Percentiles rank a stretch among this genome's conserved stretches.
phyloP scores from a whole-genome alignment of 2,797 vertebrate genomes.

The Rhabdophis nuchalis region DNA sequence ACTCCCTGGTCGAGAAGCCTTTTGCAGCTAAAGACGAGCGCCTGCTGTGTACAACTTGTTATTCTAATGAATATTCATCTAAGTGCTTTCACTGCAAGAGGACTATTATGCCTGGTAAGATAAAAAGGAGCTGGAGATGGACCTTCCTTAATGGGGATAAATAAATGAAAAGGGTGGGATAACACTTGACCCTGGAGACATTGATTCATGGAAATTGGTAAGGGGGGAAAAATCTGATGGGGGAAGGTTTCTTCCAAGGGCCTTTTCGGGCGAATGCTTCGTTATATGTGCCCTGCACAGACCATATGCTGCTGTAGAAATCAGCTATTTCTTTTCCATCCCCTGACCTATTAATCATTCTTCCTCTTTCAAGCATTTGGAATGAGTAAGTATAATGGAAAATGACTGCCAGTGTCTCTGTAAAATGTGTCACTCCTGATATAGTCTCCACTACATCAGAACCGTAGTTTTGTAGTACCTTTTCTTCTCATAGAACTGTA shows the following conservation, averaged over 20 bases:
- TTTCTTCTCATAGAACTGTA: background rate
- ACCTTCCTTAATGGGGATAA: background rate
- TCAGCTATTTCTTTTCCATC: background rate
- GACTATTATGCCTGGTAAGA: slow-evolving; percentile 91
- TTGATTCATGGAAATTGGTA: background rate
- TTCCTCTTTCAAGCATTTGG: background rate
- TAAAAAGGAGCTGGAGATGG: background rate
- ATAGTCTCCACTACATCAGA: background rate
- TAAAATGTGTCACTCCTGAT: background rate
- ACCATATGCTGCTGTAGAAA: background rate
- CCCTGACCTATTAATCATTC: background rate
- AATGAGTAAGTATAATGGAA: background rate
- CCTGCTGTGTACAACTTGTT: slow-evolving; percentile 89
- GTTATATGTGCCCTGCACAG: background rate
- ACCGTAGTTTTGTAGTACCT: background rate
- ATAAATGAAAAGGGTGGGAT: background rate
- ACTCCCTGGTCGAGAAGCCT: slow-evolving; percentile 89
- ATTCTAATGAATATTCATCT: slow-evolving; percentile 88
- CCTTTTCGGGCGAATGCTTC: background rate
- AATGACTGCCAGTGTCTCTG: background rate
- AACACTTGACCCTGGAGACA: background rate
- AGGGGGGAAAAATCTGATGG: background rate
- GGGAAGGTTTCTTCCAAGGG: background rate
- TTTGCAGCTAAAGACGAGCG: slow-evolving; percentile 91
- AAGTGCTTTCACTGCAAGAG: slow-evolving; percentile 92